Conservation (phyloP, 2,797 vertebrate genomes). For the Pseudomugil gertrudae region DNA sequence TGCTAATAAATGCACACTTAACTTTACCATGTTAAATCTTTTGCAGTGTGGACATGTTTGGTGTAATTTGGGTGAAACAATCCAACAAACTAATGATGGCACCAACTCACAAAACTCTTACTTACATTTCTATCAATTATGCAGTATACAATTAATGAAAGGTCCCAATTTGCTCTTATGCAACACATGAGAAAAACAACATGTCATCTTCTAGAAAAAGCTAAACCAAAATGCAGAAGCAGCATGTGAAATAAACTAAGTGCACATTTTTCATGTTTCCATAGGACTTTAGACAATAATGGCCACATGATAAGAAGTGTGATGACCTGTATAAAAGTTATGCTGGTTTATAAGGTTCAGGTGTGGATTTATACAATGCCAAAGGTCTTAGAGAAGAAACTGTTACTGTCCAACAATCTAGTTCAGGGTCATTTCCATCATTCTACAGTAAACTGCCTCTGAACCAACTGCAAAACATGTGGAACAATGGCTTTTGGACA, state of each 20-base stretch:
- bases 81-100: background rate
- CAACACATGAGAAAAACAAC: background rate
- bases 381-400: background rate
- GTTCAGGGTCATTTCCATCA: background rate
- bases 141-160: slow-evolving; percentile 4
- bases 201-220: background rate
- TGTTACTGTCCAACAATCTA: background rate
- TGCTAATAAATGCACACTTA: background rate
- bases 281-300: background rate
- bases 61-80: slow-evolving; percentile 6
- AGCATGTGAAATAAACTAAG: background rate
- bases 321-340: background rate
- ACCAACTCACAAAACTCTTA: background rate
- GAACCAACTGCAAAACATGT: too few species aligned
- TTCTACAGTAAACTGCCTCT: background rate
- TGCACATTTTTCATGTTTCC: background rate
- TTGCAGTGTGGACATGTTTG: background rate
- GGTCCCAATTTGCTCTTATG: background rate
- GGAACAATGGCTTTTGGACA: background rate
- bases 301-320: background rate
- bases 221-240: background rate
- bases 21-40: background rate
- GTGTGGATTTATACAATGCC: background rate
- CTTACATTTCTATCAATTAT: background rate
- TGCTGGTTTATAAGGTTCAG: background rate